Percentiles rank a stretch among this genome's conserved stretches.
Conservation (phyloP, 2,113 vertebrate species). For the Myxocyprinus asiaticus region DNA sequence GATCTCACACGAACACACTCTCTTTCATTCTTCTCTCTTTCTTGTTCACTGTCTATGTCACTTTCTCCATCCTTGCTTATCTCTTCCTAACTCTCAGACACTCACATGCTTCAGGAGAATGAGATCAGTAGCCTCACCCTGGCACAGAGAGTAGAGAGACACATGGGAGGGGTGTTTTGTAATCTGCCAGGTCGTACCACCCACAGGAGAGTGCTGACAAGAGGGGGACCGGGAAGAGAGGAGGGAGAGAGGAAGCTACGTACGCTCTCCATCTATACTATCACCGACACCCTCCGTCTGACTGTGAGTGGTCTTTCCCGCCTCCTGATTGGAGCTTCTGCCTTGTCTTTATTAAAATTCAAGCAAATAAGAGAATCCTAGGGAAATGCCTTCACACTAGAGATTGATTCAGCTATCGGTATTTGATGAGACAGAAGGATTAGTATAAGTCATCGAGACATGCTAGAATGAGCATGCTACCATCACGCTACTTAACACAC, state of each 20-base stretch:
- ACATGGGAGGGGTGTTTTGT: conserved; percentile 88
- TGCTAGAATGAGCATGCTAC: conserved; percentile 41
- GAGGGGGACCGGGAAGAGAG: conserved; percentile 49
- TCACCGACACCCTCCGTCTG: conserved; percentile 69
- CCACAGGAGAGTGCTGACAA: conserved; percentile 55
- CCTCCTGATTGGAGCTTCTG: conserved; percentile 63
- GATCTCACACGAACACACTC: conserved; percentile 21
- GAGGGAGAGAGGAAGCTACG: conserved; percentile 28
- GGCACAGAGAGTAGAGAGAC: conserved; percentile 78
- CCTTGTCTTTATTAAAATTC: conserved; percentile 65
- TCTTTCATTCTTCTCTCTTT: not conserved
- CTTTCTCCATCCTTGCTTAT: conserved; percentile 8
- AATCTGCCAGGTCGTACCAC: conserved; percentile 88
- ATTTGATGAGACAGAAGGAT: conserved; percentile 52
- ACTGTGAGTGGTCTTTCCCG: conserved; percentile 64
- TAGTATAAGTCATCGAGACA: conserved; percentile 34
- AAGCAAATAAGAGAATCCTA: conserved; percentile 49
- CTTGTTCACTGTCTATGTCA: conserved; percentile 27
- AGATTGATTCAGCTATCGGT: conserved; percentile 59
- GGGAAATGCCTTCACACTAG: conserved; percentile 56
- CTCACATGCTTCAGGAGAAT: conserved; percentile 65
- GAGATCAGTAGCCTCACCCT: conserved; percentile 74
- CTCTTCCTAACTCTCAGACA: conserved; percentile 27
- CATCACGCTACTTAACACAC: conserved; percentile 33
- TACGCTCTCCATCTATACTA: conserved; percentile 64